Base-by-base conservation (phyloP, 2,113 vertebrate genomes). In the Tragelaphus buxtoni region DNA sequence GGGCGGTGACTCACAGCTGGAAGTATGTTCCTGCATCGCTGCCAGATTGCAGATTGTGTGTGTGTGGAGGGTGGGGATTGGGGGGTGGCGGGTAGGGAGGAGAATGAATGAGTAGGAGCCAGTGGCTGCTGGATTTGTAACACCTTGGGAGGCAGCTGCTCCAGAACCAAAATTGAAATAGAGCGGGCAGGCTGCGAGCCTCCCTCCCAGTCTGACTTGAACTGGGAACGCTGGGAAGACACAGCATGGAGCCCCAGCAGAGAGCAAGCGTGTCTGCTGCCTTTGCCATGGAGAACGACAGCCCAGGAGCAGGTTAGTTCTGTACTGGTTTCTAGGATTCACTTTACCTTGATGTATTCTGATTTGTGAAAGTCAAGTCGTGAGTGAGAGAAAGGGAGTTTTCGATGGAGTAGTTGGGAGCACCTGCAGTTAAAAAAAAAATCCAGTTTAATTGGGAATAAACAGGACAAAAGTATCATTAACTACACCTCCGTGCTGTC, bases 21-120 rank as follows among this genome's bases (percentile, higher is more conserved):
- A 77, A 76, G 65, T 63, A 0, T 80, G 94, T 82, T 92, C 81
- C 81, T 95, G 90, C n/a, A 9, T 79, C 2, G 24, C 60, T 95
- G 84, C 96, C 90, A 93, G 90, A 39, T 94, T 94, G 79, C 9
- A 74, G n/a, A 22, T 22, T 69, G 35, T 74, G 69, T 26, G 65
- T 39, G 35, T 74, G 35, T 42, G 35, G 69, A 42, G 35, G 35
- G 2, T 82, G 24, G 69, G 55, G 88, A 51, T 20, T 2, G 42
- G 35, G 18, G 39, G 28, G 28, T 94, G 28, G 2, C 5, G 58
- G 90, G 92, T 72, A 95, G 60, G 74, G 94, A 88, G 90, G 74
- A 77, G 83, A 97, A 97, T 98, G 98, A 98, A 98, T 98, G 98
- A 96, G 94, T 88, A 89, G 93, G 91, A 96, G 47, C 82, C 28